Base-by-base conservation (phyloP, 2,888 invertebrate species). In the Drosophila peninsularis region DNA sequence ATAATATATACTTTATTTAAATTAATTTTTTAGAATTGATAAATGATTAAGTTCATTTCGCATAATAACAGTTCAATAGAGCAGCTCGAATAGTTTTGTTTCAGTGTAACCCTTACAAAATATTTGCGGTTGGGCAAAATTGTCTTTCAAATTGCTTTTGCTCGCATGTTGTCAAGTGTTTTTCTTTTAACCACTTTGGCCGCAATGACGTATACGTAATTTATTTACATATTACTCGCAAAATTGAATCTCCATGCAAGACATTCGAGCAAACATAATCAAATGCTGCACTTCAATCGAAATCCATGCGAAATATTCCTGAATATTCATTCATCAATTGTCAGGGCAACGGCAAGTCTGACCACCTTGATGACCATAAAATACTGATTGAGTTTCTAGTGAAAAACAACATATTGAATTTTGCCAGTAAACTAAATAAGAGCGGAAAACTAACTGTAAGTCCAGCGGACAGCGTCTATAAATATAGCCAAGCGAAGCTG, bases 121-220 rank as follows among this genome's bases (percentile, higher is more conserved):
- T 65, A 55, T 71, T 85, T 73, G 45, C 60, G 60, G 61, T 54
- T 64, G 24, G 42, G 37, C 41, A 11, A 53, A 79, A 75, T 64
- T 79, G 80, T 67, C 65, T 69, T 67, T 74, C 58, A 88, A 76
- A 88, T 80, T 88, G 67, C 78, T 70, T 83, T 69, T 64, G 13
- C 50, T 49, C 57, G 47, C 58, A 73, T 61, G 63, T 66, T 82
- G 72, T 61, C 53, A 68, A 74, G 68, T 45, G 10, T 36, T 49
- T 61, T 49, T 34, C 11, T 37, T 10, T 41, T 47, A 49, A 27
- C 24, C 56, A 57, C 27, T 53, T 41, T 2, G 34, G 24, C 68
- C 68, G 6, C 62, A 44, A 32, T 11, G 55, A 45, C 78, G 56
- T 64, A 58, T 65, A 57, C 34, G 71, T 62, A 67, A 80, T 78